Evolutionary conservation across 2,797 vertebrate genomes (phyloP), one percentile per base, ranked within the genome.

Genomic region (Propithecus perrieri): DNA sequence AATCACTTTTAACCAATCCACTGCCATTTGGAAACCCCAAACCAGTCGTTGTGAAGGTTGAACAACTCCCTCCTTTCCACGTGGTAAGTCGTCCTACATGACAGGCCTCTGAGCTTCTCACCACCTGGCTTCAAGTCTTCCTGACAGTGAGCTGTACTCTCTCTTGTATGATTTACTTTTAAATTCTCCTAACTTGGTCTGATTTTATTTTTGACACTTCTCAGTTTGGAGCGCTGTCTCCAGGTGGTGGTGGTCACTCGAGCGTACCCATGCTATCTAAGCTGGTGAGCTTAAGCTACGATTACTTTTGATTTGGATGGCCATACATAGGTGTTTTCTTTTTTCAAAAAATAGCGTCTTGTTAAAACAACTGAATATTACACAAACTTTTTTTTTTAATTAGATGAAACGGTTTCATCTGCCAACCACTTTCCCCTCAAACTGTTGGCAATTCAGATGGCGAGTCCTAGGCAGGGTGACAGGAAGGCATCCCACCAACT

Each of bases 291-390:
- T 71, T 88, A 85, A 57, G 15, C 48, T 85, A 24, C 22, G 28
- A 43, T 33, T 48, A 41, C 20, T 46, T 95, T 76, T 92, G 46
- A 96, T 48, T 92, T 89, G 41, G n/a, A 84, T 55, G 28, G 2
- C 17, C 12, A 69, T 46, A 20, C 2, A 26, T 61, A 50, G 18
- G n/a, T 90, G 13, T 93, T 79, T 61, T 83, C 2, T 55, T 75
- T 63, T 91, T 55, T 5, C 4, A 85, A 84, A 61, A 35, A 50
- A 38, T 26, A 71, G 17, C 7, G 14, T 46, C 24, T 65, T 92
- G 69, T 74, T 91, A 63, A 96, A 81, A 61, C 85, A 71, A 74
- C n/a, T 74, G 13, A 69, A 33, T 63, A 61, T 48, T 72, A 55
- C 9, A 15, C 4, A 33, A 72, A 15, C 3, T 24, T 57, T 33